Conservation (phyloP, 2,888 invertebrate genomes). For the Incurvaria masculella region DNA sequence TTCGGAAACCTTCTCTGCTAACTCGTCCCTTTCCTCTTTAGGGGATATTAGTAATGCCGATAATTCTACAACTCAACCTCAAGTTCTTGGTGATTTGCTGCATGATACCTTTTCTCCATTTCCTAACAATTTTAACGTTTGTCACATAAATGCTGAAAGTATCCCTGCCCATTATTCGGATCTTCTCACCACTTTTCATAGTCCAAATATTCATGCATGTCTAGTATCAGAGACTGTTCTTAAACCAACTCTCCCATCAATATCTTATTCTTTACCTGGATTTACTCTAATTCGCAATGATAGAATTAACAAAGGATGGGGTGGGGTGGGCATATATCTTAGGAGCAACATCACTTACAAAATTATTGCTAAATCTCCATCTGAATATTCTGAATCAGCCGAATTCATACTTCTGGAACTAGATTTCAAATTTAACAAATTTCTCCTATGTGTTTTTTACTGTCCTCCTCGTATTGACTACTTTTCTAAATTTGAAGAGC, state of each 20-base stretch:
- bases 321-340: slow-evolving; percentile 10
- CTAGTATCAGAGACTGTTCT: slow-evolving; percentile 8
- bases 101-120: no score
- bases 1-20: no score
- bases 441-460: slow-evolving; percentile 8
- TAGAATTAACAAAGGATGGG: no score
- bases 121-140: slow-evolving; percentile 2
- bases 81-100: no score
- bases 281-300: background rate
- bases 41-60: no score
- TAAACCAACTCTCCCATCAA: slow-evolving; percentile 5
- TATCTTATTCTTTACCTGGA: slow-evolving; percentile 1
- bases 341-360: slow-evolving; percentile 2
- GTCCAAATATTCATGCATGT: background rate
- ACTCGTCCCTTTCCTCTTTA: no score
- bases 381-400: no score
- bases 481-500: slow-evolving; percentile 7
- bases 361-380: background rate
- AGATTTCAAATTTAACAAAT: slow-evolving; percentile 3
- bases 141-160: no score
- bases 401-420: slow-evolving; percentile 8
- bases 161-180: no score
- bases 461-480: slow-evolving; percentile 7
- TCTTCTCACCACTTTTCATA: no score
- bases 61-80: no score